phyloP scores from a whole-genome alignment of 2,113 vertebrate genomes.

The Gopherus flavomarginatus region DNA sequence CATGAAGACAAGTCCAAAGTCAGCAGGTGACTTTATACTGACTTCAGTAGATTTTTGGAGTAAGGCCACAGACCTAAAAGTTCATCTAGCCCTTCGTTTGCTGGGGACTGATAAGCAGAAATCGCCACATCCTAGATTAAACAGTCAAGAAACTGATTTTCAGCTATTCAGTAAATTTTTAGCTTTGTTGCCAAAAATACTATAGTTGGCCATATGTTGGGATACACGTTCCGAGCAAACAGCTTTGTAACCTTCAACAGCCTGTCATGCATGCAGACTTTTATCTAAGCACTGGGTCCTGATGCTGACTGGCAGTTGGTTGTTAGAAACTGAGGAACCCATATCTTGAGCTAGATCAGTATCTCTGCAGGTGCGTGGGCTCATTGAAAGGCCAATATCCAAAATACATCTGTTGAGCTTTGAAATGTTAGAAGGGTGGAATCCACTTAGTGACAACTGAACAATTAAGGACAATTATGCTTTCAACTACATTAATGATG shows the following conservation, averaged over 20 bases:
- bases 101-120: too few relatives aligned
- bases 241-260: not conserved
- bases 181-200: not conserved
- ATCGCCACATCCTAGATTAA: not conserved
- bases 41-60: not conserved
- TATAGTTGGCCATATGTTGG: not conserved
- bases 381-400: not conserved
- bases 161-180: not conserved
- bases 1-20: not conserved
- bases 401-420: slow-evolving; percentile 40
- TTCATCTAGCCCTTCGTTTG: not conserved
- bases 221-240: accelerated
- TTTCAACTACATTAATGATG: slow-evolving; percentile 45
- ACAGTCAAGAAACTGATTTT: accelerated
- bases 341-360: accelerated
- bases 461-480: slow-evolving; percentile 61
- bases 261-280: accelerated
- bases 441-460: slow-evolving; percentile 73
- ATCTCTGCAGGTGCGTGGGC: slow-evolving; percentile 30
- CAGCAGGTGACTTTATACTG: not conserved
- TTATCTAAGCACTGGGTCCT: accelerated
- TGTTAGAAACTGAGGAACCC: accelerated
- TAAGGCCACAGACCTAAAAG: accelerated
- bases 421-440: slow-evolving; percentile 10
- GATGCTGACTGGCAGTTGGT: not conserved